Evolutionary conservation across 2,113 vertebrate species (phyloP).

Genomic region (Hippocampus barbouri): DNA sequence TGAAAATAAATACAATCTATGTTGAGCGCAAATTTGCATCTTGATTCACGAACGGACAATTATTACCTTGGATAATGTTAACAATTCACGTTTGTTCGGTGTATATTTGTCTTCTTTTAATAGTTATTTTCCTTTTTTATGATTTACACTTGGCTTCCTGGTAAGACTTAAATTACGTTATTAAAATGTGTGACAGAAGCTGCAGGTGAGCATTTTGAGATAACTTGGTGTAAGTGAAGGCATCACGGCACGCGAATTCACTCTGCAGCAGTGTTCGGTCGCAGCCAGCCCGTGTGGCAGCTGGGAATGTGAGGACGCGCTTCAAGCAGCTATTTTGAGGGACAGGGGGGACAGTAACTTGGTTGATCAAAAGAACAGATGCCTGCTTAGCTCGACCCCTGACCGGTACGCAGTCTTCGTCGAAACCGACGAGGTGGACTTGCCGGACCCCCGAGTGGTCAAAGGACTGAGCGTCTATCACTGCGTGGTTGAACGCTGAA

Average conservation of each 20-base stretch:
- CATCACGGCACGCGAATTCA: background rate
- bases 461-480: slow-evolving; percentile 9
- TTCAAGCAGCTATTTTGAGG: slow-evolving; percentile 42
- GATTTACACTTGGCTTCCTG: too few species aligned
- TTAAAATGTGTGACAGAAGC: too few species aligned
- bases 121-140: too few species aligned
- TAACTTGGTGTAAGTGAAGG: slow-evolving; percentile 43
- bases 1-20: too few species aligned
- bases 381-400: background rate
- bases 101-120: too few species aligned
- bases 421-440: slow-evolving; percentile 15
- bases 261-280: slow-evolving; percentile 31
- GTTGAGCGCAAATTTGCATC: too few species aligned
- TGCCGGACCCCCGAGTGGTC: slow-evolving; percentile 35
- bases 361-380: slow-evolving; percentile 9
- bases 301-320: slow-evolving; percentile 44
- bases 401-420: background rate
- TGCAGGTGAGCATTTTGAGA: background rate
- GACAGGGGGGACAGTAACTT: slow-evolving; percentile 13
- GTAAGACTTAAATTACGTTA: too few species aligned
- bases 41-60: too few species aligned
- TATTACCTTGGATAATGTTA: too few species aligned
- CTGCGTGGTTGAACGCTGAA: slow-evolving; percentile 39
- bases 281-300: slow-evolving; percentile 52
- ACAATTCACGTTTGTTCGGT: too few species aligned